Evolutionary conservation across 2,888 invertebrate genomes (phyloP).

Genomic region (Euplagia quadripunctaria): DNA sequence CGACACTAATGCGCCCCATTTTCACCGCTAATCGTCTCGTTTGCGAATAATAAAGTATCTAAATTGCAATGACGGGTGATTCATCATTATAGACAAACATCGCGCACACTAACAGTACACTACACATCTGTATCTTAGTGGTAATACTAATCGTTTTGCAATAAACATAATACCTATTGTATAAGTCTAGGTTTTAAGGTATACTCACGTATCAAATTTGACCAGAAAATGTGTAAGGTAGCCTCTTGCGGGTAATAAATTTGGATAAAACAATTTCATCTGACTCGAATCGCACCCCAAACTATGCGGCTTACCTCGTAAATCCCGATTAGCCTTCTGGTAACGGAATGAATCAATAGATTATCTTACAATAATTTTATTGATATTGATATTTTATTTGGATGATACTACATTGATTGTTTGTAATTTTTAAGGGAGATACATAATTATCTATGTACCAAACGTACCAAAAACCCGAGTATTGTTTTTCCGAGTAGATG

Average conservation of each 20-base stretch:
- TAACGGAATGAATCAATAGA: constrained; percentile 76
- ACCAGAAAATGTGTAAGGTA: constrained; percentile 73
- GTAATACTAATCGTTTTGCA: not conserved
- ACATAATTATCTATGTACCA: too few species aligned
- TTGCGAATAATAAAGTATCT: constrained; percentile 64
- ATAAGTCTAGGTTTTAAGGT: constrained; percentile 38
- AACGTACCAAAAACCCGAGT: too few species aligned
- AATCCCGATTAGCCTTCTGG: constrained; percentile 76
- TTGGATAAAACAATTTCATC: constrained; percentile 83
- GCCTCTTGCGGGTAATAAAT: constrained; percentile 78
- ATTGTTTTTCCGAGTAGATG: too few species aligned
- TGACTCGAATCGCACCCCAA: constrained; percentile 74
- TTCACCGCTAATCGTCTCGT: constrained; percentile 67
- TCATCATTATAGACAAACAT: constrained; percentile 28
- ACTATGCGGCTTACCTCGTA: constrained; percentile 79
- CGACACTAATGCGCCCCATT: constrained; percentile 72
- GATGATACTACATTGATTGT: too few species aligned
- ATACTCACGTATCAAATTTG: constrained; percentile 68
- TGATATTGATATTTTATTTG: constrained; percentile 43
- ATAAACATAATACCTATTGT: constrained; percentile 26
- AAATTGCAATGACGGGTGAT: constrained; percentile 46
- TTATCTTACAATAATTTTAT: constrained; percentile 68
- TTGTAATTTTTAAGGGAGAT: too few species aligned
- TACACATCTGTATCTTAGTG: not conserved
- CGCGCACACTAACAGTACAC: not conserved